phyloP scores from a whole-genome alignment of 2,888 invertebrate genomes.

The Limenitis camilla region DNA sequence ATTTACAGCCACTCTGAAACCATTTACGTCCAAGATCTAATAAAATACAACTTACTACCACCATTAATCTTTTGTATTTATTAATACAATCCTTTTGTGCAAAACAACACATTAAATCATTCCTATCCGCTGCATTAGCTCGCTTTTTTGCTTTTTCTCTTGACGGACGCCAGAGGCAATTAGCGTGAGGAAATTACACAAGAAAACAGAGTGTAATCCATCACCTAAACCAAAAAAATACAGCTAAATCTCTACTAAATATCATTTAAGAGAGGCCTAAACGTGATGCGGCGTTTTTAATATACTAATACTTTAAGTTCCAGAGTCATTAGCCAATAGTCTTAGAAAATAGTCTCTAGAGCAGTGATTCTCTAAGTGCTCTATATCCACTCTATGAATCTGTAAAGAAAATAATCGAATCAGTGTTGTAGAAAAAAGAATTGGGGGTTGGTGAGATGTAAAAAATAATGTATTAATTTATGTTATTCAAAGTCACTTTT shows the following conservation, averaged over 20 bases:
- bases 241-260: conserved; percentile 63
- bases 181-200: conserved; percentile 71
- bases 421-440: too few relatives aligned
- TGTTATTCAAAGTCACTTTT: too few relatives aligned
- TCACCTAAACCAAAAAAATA: conserved; percentile 66
- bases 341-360: too few relatives aligned
- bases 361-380: too few relatives aligned
- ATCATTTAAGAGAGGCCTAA: conserved; percentile 40
- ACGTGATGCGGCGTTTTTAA: conserved; percentile 30
- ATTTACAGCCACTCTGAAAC: too few relatives aligned
- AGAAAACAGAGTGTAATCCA: conserved; percentile 68
- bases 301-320: too few relatives aligned
- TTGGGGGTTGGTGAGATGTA: too few relatives aligned
- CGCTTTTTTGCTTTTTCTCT: conserved; percentile 10
- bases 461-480: too few relatives aligned
- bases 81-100: conserved; percentile 2
- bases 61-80: conserved; percentile 6
- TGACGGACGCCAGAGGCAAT: conserved; percentile 47
- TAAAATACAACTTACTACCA: neutral
- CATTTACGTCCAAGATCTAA: neutral
- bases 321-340: neutral
- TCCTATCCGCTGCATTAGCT: conserved; percentile 3
- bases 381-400: too few relatives aligned
- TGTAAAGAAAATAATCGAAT: too few relatives aligned
- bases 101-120: conserved; percentile 10